A percentile compares a stretch with the other conserved stretches of the same genome.
Conservation (phyloP, 2,888 invertebrate species). For the Agapostemon virescens region DNA sequence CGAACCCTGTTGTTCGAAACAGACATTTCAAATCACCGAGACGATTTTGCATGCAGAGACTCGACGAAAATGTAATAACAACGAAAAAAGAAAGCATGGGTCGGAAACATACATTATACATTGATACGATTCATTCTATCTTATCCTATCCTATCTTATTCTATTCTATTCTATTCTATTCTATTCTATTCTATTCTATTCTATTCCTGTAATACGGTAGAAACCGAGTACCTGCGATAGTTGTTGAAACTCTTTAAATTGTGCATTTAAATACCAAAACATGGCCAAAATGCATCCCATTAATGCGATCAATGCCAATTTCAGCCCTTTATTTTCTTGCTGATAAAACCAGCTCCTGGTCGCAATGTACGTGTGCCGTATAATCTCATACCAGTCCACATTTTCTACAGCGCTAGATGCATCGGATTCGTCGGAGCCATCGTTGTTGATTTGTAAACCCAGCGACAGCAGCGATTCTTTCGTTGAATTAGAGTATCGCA, state of each 20-base stretch:
- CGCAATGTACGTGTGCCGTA: conserved; percentile 63
- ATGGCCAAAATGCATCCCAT: conserved; percentile 86
- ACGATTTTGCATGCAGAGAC: conserved; percentile 7
- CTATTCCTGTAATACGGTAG: neutral
- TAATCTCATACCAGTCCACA: conserved; percentile 67
- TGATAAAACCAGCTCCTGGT: conserved; percentile 86
- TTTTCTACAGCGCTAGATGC: conserved; percentile 28
- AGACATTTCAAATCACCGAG: conserved; percentile 37
- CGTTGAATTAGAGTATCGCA: conserved; percentile 34
- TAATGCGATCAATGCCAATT: conserved; percentile 86
- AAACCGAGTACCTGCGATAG: conserved; percentile 74
- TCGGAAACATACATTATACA: too few relatives aligned
- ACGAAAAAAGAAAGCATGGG: too few relatives aligned
- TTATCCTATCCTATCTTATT: too few relatives aligned
- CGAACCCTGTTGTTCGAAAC: conserved; percentile 73
- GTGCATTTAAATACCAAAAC: conserved; percentile 89
- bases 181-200: neutral
- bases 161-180: neutral
- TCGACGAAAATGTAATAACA: neutral
- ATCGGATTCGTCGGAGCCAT: conserved; percentile 10
- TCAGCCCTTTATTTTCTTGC: conserved; percentile 89
- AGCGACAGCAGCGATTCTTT: conserved; percentile 24
- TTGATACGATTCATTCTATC: too few relatives aligned
- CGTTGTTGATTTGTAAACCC: neutral
- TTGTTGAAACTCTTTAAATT: conserved; percentile 82